Base-by-base conservation (phyloP, 2,113 vertebrate species). In the Aplodontia rufa region DNA sequence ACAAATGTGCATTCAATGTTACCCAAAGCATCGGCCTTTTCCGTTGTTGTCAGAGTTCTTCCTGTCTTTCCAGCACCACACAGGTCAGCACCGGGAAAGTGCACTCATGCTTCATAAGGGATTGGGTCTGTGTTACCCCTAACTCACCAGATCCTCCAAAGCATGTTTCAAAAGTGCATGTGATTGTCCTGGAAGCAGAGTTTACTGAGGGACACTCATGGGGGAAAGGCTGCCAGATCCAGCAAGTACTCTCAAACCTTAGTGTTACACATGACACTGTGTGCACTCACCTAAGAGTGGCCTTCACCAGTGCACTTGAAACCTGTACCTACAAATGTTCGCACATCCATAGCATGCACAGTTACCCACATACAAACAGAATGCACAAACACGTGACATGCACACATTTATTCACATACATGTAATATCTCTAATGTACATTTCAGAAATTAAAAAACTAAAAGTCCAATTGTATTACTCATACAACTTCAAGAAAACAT, bases 371-470 rank as follows among this genome's bases (percentile, higher is more conserved):
- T 81, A 40, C 30, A 64, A 3, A 37, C 14, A 55, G 40, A 26
- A 68, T 24, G n/a, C 35, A 51, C 22, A 71, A 14, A 78, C 2
- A 87, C 9, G 10, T 76, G 4, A 40, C 49, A 68, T 22, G 66
- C 5, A 68, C 42, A 58, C 24, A 51, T 5, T 53, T 8, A 79
- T 22, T 51, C 72, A 87, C 17, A 12, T 3, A 26, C 4, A 75
- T 1, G 45, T 4, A 79, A 62, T 45, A 83, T 24, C 64, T 85
- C 45, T 51, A 80, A 60, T 7, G 22, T 62, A 80, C 8, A 51
- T 64, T 94, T 60, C 68, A 90, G 94, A 96, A 64, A 64, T 19
- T 69, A 20, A 75, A 85, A 3, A 28, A 55, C 32, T 69, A 51
- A 82, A 40, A 30, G 60, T 42, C 58, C 64, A 64, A 55, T 12